Evolutionary conservation across 2,888 invertebrate genomes (phyloP), one percentile per base, ranked within the genome.

Genomic region (Lutraria lutraria): DNA sequence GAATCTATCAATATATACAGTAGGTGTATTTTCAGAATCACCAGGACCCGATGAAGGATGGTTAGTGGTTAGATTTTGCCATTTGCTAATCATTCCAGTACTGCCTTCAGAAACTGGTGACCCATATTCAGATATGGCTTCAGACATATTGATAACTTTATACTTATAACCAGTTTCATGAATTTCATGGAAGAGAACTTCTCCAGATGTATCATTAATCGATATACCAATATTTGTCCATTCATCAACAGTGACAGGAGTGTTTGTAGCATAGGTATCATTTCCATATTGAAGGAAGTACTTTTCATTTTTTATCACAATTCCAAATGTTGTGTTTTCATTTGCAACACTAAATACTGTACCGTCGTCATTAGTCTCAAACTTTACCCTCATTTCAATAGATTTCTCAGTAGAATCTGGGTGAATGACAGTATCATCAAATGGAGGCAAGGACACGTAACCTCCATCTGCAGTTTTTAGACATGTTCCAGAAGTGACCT

Each of bases 181-280:
- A 29, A 88, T 88, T 72, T 89, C 89, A 54, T 88, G 81, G 85
- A 92, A 89, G 19, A 86, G 16, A 15, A 89, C 54, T 76, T 87
- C 84, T 31, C 90, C 92, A 29, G 89, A 84, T 34, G 80, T 82
- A 63, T 89, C 88, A 87, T 92, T 88, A 21, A 89, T 60, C 13
- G 89, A 68, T 15, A 90, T 25, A 29, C 93, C 90, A 53, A 95
- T 85, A 60, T 93, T 93, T 34, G 94, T 90, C 95, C 95, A 95
- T 53, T 88, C 88, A 29, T 88, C 88, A 13, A 89, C n/a, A 12
- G 83, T 81, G 10, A 93, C 90, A 25, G 63, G 80, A 2, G 93
- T 88, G 15, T 88, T 88, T 4, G 94, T 94, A 16, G 92, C 88
- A 87, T 88, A 90, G 12, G 86, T 83, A 1, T 85, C 63, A 68